A percentile compares a stretch with the other conserved stretches of the same genome.
Evolutionary conservation across 2,113 vertebrate species (phyloP).

Genomic region (Pandion haliaetus): DNA sequence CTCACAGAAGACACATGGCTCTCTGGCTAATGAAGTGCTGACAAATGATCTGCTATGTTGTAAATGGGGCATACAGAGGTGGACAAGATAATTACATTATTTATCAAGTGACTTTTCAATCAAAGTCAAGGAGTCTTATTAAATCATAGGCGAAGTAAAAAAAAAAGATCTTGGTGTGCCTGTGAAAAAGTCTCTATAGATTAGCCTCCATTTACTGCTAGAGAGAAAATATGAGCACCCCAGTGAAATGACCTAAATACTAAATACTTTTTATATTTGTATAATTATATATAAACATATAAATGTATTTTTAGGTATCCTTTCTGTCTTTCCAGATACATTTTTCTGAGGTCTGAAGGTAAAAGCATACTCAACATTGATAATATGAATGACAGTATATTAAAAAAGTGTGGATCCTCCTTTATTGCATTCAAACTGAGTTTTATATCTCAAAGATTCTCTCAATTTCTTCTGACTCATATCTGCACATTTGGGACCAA

Average conservation of each 20-base stretch:
- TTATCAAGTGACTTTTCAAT: conserved; percentile 5
- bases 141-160: background rate
- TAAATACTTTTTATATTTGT: background rate
- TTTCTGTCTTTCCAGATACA: background rate
- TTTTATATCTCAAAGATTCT: background rate
- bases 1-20: background rate
- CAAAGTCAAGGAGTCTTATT: background rate
- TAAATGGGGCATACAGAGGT: background rate
- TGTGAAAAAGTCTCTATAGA: background rate
- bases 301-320: background rate
- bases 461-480: background rate
- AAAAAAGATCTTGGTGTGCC: background rate
- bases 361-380: background rate
- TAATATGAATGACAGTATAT: background rate
- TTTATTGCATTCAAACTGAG: background rate
- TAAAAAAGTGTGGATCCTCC: background rate
- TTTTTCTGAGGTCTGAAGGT: background rate
- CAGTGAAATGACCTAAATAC: background rate
- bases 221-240: background rate
- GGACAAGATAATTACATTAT: conserved; percentile 13
- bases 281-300: background rate
- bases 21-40: conserved; percentile 2
- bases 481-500: background rate
- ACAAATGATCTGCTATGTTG: background rate
- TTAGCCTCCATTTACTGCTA: background rate